phyloP scores from a whole-genome alignment of 2,113 vertebrate species.

The Elachura formosa region DNA sequence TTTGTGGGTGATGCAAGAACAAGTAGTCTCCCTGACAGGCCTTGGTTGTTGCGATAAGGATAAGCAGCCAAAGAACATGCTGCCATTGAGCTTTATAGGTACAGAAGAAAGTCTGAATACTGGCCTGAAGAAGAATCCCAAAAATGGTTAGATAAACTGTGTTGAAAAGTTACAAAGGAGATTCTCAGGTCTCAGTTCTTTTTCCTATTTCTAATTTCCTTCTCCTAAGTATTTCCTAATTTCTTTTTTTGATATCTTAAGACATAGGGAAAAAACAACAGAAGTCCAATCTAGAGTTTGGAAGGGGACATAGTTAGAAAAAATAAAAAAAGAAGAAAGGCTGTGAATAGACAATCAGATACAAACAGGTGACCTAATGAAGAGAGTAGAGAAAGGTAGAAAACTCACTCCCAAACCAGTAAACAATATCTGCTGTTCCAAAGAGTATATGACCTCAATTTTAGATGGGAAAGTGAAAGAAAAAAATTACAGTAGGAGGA shows the following conservation, averaged over 20 bases:
- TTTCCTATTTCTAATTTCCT: background rate
- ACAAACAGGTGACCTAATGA: background rate
- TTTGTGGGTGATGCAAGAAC: background rate
- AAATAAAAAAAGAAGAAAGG: background rate
- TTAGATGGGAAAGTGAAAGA: background rate
- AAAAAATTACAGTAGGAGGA: background rate
- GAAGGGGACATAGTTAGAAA: background rate
- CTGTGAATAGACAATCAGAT: background rate
- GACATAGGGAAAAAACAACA: background rate
- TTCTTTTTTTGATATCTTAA: background rate
- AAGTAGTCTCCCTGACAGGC: fast-evolving
- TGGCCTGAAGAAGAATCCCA: background rate
- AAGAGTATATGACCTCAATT: background rate
- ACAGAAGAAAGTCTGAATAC: background rate
- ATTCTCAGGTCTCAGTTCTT: background rate
- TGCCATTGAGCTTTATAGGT: background rate
- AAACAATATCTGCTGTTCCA: background rate
- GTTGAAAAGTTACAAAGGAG: background rate
- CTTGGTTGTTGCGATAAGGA: background rate
- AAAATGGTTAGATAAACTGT: background rate
- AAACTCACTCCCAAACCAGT: background rate
- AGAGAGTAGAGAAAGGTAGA: background rate
- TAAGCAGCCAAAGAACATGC: background rate
- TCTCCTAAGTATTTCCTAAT: background rate
- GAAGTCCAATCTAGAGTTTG: background rate